These are phyloP conservation scores for Caradrina kadenii DNA, from an alignment of 2,888 invertebrate species.

Conservation along the genomic window DNA sequence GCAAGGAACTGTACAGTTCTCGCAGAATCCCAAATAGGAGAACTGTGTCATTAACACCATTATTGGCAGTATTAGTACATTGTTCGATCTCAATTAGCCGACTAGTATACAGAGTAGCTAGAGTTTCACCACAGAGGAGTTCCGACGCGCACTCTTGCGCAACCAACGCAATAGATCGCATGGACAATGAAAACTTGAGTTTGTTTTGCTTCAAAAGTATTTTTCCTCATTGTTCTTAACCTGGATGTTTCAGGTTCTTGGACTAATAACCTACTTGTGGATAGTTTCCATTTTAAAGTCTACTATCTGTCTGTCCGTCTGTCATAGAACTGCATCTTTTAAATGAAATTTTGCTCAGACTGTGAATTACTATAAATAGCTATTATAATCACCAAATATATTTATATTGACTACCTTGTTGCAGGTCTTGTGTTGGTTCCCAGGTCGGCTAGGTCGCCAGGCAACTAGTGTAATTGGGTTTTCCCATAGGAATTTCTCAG, in stretches of 20 bases:
- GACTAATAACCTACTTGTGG: neutral
- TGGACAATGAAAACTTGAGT: slow-evolving; percentile 20
- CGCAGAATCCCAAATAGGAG: slow-evolving; percentile 17
- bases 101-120: slow-evolving; percentile 19
- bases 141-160: slow-evolving; percentile 32
- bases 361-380: no score
- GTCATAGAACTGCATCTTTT: no score
- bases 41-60: slow-evolving; percentile 20
- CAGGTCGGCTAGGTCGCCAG: no score
- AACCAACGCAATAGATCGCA: slow-evolving; percentile 25
- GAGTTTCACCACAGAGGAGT: slow-evolving; percentile 39
- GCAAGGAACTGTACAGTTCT: neutral
- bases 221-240: neutral
- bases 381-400: no score
- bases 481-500: no score
- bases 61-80: slow-evolving; percentile 19
- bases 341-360: no score
- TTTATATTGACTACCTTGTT: no score
- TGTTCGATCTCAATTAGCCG: slow-evolving; percentile 31
- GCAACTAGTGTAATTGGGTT: no score
- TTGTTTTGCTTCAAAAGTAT: slow-evolving; percentile 1
- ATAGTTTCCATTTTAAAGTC: no score
- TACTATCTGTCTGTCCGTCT: no score
- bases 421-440: no score
- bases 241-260: slow-evolving; percentile 8